Conservation (phyloP, 1,140 invertebrate genomes). For the Drosophila gunungcola region DNA sequence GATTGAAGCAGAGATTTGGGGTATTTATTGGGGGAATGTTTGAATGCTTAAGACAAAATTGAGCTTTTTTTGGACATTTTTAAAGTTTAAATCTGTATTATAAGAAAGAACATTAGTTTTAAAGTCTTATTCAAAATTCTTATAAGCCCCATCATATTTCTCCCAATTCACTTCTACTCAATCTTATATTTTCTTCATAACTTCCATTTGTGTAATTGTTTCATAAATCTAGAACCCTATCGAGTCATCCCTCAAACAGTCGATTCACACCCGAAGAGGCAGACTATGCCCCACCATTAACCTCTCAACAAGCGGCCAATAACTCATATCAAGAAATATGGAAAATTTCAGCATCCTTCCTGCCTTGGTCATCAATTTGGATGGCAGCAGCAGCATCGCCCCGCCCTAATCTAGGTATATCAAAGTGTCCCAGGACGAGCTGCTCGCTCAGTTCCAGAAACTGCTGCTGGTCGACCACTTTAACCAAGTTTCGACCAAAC, state of each 20-base stretch:
- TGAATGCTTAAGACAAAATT: too few relatives aligned
- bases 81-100: too few relatives aligned
- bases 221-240: slow-evolving; percentile 25
- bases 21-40: not conserved
- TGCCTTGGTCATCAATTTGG: slow-evolving; percentile 65
- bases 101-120: too few relatives aligned
- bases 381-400: slow-evolving; percentile 28
- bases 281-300: slow-evolving; percentile 32
- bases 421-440: slow-evolving; percentile 36
- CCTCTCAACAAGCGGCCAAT: slow-evolving; percentile 47
- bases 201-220: slow-evolving; percentile 43
- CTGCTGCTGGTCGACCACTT: slow-evolving; percentile 49
- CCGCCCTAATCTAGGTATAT: slow-evolving; percentile 60
- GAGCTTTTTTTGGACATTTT: too few relatives aligned
- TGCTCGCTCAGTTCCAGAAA: slow-evolving; percentile 11
- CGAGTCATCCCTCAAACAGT: slow-evolving; percentile 12
- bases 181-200: not conserved
- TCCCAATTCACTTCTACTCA: not conserved
- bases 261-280: slow-evolving; percentile 8
- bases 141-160: not conserved
- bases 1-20: not conserved
- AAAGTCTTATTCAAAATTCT: not conserved
- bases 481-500: slow-evolving; percentile 70
- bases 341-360: slow-evolving; percentile 58
- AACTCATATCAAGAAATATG: slow-evolving; percentile 64